phyloP scores from a whole-genome alignment of 2,888 invertebrate genomes.

The Lepidocyrtinus sp. region DNA sequence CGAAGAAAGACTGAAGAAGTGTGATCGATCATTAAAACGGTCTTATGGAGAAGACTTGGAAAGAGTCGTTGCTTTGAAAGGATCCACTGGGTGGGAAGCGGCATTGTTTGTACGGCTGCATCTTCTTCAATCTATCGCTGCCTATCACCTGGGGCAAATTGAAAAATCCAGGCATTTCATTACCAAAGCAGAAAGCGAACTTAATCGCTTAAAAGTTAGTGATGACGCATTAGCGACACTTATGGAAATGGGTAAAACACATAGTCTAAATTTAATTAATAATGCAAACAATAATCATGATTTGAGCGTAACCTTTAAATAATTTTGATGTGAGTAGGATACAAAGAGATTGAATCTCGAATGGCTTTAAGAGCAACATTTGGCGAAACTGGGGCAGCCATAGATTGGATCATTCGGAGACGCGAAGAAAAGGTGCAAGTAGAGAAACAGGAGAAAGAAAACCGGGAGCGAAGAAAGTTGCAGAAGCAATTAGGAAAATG shows the following conservation, averaged over 20 bases:
- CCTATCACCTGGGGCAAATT: conserved; percentile 83
- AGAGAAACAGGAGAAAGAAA: conserved; percentile 73
- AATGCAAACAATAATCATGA: not conserved
- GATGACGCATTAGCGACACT: conserved; percentile 75
- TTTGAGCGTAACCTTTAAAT: too few relatives aligned
- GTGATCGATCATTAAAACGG: conserved; percentile 79
- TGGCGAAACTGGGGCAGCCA: conserved; percentile 78
- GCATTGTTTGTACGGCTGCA: conserved; percentile 85
- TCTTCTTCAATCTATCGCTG: conserved; percentile 84
- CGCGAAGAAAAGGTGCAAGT: conserved; percentile 75
- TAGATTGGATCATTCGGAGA: conserved; percentile 78
- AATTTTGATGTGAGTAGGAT: conserved; percentile 75
- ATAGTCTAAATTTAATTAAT: not conserved
- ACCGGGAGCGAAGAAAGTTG: conserved; percentile 68
- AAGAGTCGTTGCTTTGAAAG: conserved; percentile 77
- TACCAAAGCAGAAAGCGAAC: conserved; percentile 78
- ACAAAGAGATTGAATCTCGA: conserved; percentile 80
- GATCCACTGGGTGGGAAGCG: conserved; percentile 78
- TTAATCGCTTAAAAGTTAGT: conserved; percentile 79
- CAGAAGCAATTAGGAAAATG: conserved; percentile 65
- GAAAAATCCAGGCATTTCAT: conserved; percentile 78
- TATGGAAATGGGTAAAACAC: conserved; percentile 76
- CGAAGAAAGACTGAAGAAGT: conserved; percentile 78
- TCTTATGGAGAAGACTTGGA: conserved; percentile 81
- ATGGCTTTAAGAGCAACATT: conserved; percentile 78